Conservation (phyloP, 2,113 vertebrate genomes). For the Halichoerus grypus region DNA sequence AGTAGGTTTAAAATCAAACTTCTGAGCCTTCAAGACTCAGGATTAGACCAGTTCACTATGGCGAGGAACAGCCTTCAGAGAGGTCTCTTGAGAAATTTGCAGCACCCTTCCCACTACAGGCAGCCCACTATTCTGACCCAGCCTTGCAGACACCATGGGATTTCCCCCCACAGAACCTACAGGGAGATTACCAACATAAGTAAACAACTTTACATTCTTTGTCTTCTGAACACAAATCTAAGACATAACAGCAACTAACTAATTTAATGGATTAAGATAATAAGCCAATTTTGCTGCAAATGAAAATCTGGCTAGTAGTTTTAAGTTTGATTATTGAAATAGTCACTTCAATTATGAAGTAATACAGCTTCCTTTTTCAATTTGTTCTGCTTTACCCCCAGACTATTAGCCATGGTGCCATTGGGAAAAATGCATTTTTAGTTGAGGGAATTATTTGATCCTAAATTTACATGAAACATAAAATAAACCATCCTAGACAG, state of each 20-base stretch:
- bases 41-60: not conserved
- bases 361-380: not conserved
- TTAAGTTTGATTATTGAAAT: slow-evolving; percentile 8
- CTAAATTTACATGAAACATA: slow-evolving; percentile 47
- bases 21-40: slow-evolving; percentile 8
- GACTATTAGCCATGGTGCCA: not conserved
- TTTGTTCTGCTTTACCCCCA: not conserved
- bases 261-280: not conserved
- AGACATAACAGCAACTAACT: not conserved
- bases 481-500: not conserved
- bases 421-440: slow-evolving; percentile 33
- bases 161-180: not conserved
- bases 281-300: not conserved
- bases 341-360: not conserved
- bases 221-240: slow-evolving; percentile 15
- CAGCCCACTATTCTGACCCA: not conserved
- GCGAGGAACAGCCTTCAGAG: not conserved
- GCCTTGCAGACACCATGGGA: not conserved
- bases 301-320: slow-evolving; percentile 29
- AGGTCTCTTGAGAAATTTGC: not conserved
- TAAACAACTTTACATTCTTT: slow-evolving; percentile 7
- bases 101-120: not conserved
- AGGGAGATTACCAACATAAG: not conserved
- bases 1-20: not conserved
- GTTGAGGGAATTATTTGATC: slow-evolving; percentile 52